Evolutionary conservation across 2,797 vertebrate species (phyloP), one percentile per base, ranked within the genome.

Genomic region (Sorex maritimensis): DNA sequence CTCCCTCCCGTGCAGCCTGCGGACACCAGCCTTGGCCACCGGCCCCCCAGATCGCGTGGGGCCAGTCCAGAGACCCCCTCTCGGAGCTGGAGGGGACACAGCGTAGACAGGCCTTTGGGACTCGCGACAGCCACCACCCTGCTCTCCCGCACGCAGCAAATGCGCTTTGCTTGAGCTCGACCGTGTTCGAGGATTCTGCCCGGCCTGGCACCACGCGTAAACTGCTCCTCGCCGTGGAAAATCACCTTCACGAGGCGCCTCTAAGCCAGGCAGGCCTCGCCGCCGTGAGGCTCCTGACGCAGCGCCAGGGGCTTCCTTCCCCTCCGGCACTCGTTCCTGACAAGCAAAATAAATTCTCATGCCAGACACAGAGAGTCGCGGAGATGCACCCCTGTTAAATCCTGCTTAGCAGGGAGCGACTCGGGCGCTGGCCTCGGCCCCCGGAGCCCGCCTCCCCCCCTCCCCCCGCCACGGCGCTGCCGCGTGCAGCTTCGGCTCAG

Each of bases 371-470:
- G 28, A 73, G 87, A 91, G 91, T 92, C 92, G 65, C 75, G 74
- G 87, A 93, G 73, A 96, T 93, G 80, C 68, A 87, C 88, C 86
- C 95, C 95, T 93, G 94, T 96, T 96, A 95, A 97, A 96, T 91
- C 95, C 93, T 95, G 88, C 95, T 96, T 94, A 96, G 83, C 58
- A 44, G 82, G 81, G 91, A 96, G 79, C 49, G 14, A 90, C 91
- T 96, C 94, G 93, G 96, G 97, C 96, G 77, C 96, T 95, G 95
- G 96, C 95, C 95, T 96, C 95, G 96, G 93, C 94, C 85, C 83
- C 88, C 87, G 81, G 61, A 94, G 94, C 41, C 90, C 75, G 87
- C 77, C 91, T 95, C 34, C 34, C 34, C 34, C 34, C 34, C 34
- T n/a, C 34, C 84, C 86, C 82, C 88, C 58, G 67, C 88, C 44